phyloP scores from a whole-genome alignment of 92 coral and sea anemone species.

The Desmophyllum pertusum region DNA sequence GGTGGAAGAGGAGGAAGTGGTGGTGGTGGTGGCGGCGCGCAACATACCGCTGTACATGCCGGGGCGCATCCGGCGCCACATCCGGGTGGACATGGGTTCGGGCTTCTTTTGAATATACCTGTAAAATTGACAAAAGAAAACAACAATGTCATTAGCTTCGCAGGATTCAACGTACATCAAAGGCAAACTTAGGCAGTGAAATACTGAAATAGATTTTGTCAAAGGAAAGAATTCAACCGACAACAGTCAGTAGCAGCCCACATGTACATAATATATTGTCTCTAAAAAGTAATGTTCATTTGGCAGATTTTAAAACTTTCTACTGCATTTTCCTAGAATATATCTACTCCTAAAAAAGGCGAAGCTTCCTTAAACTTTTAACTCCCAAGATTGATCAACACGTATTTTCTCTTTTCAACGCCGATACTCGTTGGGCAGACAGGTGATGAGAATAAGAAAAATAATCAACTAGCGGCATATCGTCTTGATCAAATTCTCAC shows the following conservation, averaged over 20 bases:
- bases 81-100: conserved; percentile 88
- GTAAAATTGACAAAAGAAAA: conserved; percentile 17
- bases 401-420: background rate
- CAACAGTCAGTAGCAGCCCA: background rate
- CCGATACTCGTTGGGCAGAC: background rate
- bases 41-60: conserved; percentile 85
- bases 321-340: too few relatives aligned
- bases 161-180: background rate
- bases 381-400: background rate
- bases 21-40: conserved; percentile 94
- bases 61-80: conserved; percentile 86
- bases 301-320: too few relatives aligned
- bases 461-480: background rate
- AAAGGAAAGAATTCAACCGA: background rate
- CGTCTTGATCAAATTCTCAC: background rate
- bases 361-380: too few relatives aligned
- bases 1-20: conserved; percentile 96
- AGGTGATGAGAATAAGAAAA: background rate
- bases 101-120: conserved; percentile 79
- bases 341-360: too few relatives aligned
- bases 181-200: too few relatives aligned
- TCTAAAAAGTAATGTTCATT: too few relatives aligned
- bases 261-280: too few relatives aligned
- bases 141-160: background rate
- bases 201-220: background rate